Percentiles rank a stretch among this genome's conserved stretches.
phyloP scores from a whole-genome alignment of 2,797 vertebrate genomes.

The Adelosebastes latens region DNA sequence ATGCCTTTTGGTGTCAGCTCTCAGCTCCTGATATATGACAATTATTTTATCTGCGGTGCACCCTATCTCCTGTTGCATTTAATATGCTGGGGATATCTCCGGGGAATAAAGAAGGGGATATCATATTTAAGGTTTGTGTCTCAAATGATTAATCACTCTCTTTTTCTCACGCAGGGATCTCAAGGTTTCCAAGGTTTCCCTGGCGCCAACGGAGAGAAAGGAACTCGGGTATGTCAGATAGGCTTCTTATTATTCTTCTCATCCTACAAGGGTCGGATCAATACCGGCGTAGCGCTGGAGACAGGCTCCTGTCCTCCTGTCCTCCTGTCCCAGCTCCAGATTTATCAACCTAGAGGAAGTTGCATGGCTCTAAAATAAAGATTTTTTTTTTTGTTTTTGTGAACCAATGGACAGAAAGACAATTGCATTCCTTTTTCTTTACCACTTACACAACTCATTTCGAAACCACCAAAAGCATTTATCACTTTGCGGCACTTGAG shows the following conservation, averaged over 20 bases:
- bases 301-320: conserved; percentile 16
- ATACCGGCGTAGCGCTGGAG: conserved; percentile 15
- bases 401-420: conserved; percentile 38
- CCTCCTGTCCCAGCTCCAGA: conserved; percentile 9
- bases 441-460: conserved; percentile 44
- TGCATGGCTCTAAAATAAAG: conserved; percentile 31
- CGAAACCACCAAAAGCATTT: conserved; percentile 47
- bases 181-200: conserved; percentile 97
- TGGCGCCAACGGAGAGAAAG: conserved; percentile 98
- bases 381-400: conserved; percentile 2
- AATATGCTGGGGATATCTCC: conserved; percentile 23
- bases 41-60: conserved; percentile 30
- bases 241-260: conserved; percentile 46
- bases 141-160: conserved; percentile 44
- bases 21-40: conserved; percentile 35
- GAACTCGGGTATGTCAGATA: conserved; percentile 89
- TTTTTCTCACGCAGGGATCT: conserved; percentile 84
- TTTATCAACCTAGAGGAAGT: conserved; percentile 44
- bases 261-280: conserved; percentile 38
- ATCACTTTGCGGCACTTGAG: conserved; percentile 45
- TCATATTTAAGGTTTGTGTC: conserved; percentile 40
- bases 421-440: conserved; percentile 41
- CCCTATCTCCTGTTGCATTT: conserved; percentile 38
- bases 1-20: conserved; percentile 70
- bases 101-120: conserved; percentile 31